Base-by-base conservation (phyloP, 2,888 invertebrate species). In the Teleiodes luculella region DNA sequence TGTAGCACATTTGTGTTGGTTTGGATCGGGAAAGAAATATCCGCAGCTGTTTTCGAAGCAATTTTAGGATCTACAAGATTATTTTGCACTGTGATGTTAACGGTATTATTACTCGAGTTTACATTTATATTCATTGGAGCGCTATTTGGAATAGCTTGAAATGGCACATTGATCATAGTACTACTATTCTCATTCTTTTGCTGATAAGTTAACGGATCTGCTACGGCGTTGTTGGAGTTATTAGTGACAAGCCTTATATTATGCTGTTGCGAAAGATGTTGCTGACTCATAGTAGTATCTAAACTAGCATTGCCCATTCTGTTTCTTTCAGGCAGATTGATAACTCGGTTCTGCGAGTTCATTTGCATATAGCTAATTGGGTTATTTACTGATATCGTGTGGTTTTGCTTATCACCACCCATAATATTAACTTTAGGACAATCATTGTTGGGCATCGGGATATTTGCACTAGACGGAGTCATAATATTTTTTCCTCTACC, bases 121-220 rank as follows among this genome's bases (percentile, higher is more conserved):
- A 89, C 89, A 56, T 89, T 89, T 35, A 89, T 89, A 62, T 89
- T 89, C 89, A 89, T 89, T 1, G 89, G 89, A 39, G 89, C 88
- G 61, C 87, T 90, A 57, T 90, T 90, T 4, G 88, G 89, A 68
- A 90, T 88, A 2, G 88, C 82, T 72, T 90, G 90, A 72, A 90
- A 90, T 0, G 90, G 90, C 30, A 90, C 86, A 62, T 89, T 90
- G 49, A 90, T 90, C 80, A 89, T 89, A 18, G 90, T 90, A 24
- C 83, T 74, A 55, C 66, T 83, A 50, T 69, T 82, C 67, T 88
- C 89, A 53, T 64, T 77, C 62, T 83, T 87, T 63, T 86, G 90
- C 66, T 89, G 88, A 67, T 85, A 88, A 10, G 79, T 66, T 53
- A 87, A 59, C 16, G 89, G 76, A 39, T 88, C 89, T 30, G 78